These are phyloP conservation scores for Meteorus colon DNA, from an alignment of 2,888 invertebrate genomes.

Conservation along the genomic window DNA sequence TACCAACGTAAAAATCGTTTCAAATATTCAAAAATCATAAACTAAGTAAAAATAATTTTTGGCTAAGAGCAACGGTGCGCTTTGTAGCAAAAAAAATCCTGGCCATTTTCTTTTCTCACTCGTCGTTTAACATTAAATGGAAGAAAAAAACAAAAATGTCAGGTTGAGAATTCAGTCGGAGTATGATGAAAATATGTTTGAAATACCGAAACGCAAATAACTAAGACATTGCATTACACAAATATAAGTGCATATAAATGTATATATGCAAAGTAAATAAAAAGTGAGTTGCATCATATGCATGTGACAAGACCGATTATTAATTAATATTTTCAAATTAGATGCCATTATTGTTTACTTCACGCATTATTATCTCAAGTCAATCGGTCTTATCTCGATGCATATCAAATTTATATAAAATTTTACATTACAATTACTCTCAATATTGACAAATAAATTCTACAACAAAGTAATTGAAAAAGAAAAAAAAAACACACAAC, in stretches of 20 bases:
- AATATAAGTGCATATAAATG: background rate
- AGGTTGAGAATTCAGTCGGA: conserved; percentile 43
- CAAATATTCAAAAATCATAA: conserved; percentile 36
- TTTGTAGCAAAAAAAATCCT: conserved; percentile 52
- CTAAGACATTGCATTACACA: background rate
- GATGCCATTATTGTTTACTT: background rate
- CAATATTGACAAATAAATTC: conserved; percentile 41
- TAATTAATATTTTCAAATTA: conserved; percentile 9
- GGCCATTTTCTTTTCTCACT: conserved; percentile 31
- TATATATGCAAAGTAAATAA: conserved; percentile 16
- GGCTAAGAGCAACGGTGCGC: conserved; percentile 70
- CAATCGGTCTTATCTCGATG: conserved; percentile 30
- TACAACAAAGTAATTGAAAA: conserved; percentile 26
- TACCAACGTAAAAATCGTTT: conserved; percentile 20
- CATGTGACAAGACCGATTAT: conserved; percentile 17
- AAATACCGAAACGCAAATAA: conserved; percentile 29
- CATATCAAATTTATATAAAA: conserved; percentile 32
- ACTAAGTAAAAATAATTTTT: conserved; percentile 72
- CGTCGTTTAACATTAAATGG: conserved; percentile 36
- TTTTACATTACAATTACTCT: conserved; percentile 42
- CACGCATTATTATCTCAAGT: background rate
- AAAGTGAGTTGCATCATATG: background rate
- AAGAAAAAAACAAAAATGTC: conserved; percentile 34
- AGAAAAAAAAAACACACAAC: conserved; percentile 53
- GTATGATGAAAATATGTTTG: conserved; percentile 38